Base-by-base conservation (phyloP, 2,113 vertebrate species). In the Dermatemys mawii region DNA sequence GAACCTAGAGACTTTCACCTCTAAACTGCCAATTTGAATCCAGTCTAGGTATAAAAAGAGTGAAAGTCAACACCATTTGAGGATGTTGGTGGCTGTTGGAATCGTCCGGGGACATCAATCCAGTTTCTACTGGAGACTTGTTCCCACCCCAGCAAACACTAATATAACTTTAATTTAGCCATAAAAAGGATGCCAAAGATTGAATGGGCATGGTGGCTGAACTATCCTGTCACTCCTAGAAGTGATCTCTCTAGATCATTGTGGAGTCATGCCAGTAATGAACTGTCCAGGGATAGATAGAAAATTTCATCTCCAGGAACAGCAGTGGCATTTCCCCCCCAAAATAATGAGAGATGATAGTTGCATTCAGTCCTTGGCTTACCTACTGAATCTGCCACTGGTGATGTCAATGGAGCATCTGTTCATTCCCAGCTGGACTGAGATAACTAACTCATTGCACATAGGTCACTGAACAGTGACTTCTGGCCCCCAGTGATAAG, bases 271-370 rank as follows among this genome's bases (percentile, higher is more conserved):
- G 50, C 55, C 46, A 48, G 24, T 73, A 29, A 82, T 82, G 70
- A 82, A 29, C 60, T 44, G 16, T 46, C 2, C 24, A 93, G 22
- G 24, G 12, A 4, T 17, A 54, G 21, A 46, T 27, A 27, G 41
- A 76, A 76, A 46, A 76, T 24, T 83, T 92, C 29, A 8, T 32
- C 63, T 48, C 32, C 35, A 81, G 17, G 46, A 17, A 17, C 17
- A 26, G 46, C 1, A 0, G 0, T 38, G 51, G 12, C 53, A 41
- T 80, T 2, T 0, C 24, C 86, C 90, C n/a, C 51, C 11, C 3
- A 3, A 0, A 0, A 14, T 3, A 19, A 60, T 2, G 12, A 32
- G 57, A 49, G 2, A 35, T 0, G 0, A 1, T 12, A 75, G 76
- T 41, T 88, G 41, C 12, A 46, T 22, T 14, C 35, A 22, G 32